phyloP scores from a whole-genome alignment of 2,797 vertebrate species.

The Enteromius anoplus region DNA sequence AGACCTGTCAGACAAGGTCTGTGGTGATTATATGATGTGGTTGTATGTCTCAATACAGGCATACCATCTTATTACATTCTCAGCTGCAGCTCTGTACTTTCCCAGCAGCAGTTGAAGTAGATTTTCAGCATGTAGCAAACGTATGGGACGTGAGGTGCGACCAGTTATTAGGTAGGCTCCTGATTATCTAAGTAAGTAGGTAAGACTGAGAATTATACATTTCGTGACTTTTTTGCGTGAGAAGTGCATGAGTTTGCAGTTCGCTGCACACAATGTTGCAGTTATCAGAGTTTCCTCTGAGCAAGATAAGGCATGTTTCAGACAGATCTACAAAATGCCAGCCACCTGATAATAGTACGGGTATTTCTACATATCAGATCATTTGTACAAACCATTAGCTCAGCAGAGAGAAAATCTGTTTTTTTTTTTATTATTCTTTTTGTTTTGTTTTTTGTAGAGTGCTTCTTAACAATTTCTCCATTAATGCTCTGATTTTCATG shows the following conservation, averaged over 20 bases:
- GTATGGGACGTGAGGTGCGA: not conserved
- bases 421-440: not conserved
- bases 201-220: slow-evolving; percentile 10
- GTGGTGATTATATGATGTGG: not conserved
- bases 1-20: not conserved
- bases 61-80: not conserved
- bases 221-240: not conserved
- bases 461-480: not conserved
- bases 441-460: too few relatives aligned
- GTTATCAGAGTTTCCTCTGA: slow-evolving; percentile 26
- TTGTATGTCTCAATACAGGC: not conserved
- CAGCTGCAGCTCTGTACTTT: not conserved
- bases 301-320: slow-evolving; percentile 38
- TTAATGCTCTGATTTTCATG: not conserved
- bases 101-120: not conserved
- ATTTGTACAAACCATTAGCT: not conserved
- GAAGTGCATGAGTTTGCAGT: not conserved
- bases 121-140: not conserved
- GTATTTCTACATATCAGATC: slow-evolving; percentile 44
- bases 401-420: not conserved
- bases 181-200: not conserved
- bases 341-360: slow-evolving; percentile 32
- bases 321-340: not conserved
- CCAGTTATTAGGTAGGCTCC: not conserved
- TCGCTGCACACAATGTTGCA: not conserved